Percentiles rank a stretch among this genome's conserved stretches.
Evolutionary conservation across 2,888 invertebrate species (phyloP).

Genomic region (Piscicola geometra): DNA sequence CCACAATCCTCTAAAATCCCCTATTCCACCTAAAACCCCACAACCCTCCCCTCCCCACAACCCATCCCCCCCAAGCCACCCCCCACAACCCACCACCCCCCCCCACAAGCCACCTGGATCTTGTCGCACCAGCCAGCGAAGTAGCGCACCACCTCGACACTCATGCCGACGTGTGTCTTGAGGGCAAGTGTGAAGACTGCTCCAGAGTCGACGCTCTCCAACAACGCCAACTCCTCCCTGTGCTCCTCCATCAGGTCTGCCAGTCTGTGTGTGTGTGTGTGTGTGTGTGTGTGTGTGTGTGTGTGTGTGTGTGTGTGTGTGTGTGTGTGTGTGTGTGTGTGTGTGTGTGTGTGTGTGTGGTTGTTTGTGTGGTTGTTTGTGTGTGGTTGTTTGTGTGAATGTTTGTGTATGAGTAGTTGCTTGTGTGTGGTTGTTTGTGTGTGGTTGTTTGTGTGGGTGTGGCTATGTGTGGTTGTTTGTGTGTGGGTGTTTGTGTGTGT

Average conservation of each 20-base stretch:
- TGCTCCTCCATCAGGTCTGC: slow-evolving; percentile 91
- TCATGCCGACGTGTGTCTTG: slow-evolving; percentile 96
- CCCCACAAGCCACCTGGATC: slow-evolving; percentile 65
- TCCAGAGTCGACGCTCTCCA: slow-evolving; percentile 87
- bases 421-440: too few species aligned
- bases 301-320: too few species aligned
- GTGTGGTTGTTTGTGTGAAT: too few species aligned
- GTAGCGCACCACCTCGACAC: slow-evolving; percentile 91
- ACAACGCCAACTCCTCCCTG: slow-evolving; percentile 87
- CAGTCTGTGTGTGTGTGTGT: slow-evolving; percentile 60
- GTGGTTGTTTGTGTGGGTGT: too few species aligned
- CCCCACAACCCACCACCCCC: slow-evolving; percentile 44
- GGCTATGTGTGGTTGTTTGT: too few species aligned
- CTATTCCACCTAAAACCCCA: neutral
- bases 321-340: too few species aligned
- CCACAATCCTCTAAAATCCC: neutral
- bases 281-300: neutral
- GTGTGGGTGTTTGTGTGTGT: too few species aligned
- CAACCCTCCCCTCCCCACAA: neutral
- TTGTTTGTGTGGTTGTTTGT: too few species aligned
- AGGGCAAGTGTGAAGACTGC: slow-evolving; percentile 92
- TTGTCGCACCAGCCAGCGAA: slow-evolving; percentile 97
- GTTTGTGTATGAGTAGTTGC: too few species aligned
- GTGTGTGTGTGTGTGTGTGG: too few species aligned
- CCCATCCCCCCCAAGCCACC: neutral